phyloP scores from a whole-genome alignment of 92 coral and sea anemone genomes.

The Siderastrea siderea region DNA sequence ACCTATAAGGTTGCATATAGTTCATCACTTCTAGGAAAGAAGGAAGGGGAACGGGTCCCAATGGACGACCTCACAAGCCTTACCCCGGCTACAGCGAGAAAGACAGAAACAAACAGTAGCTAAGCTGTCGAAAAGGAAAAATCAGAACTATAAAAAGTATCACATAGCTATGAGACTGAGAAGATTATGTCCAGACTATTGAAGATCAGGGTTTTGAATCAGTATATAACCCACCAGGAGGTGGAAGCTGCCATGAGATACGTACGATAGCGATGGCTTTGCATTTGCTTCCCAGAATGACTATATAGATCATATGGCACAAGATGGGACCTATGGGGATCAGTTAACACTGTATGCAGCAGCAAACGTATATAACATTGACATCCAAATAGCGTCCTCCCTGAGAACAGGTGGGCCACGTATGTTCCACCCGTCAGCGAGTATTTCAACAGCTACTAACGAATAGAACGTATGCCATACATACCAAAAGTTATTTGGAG shows the following conservation, averaged over 20 bases:
- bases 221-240: slow-evolving; percentile 22
- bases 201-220: slow-evolving; percentile 29
- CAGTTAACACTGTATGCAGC: slow-evolving; percentile 41
- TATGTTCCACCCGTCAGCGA: slow-evolving; percentile 20
- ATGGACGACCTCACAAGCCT: slow-evolving; percentile 24
- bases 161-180: slow-evolving; percentile 7
- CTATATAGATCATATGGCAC: slow-evolving; percentile 18
- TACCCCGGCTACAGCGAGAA: slow-evolving; percentile 10
- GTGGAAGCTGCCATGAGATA: slow-evolving; percentile 44
- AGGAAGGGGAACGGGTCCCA: slow-evolving; percentile 1
- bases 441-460: slow-evolving; percentile 8
- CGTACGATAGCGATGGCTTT: slow-evolving; percentile 4
- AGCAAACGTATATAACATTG: slow-evolving; percentile 23
- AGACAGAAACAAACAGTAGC: slow-evolving; percentile 8
- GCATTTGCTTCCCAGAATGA: slow-evolving; percentile 18
- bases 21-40: slow-evolving; percentile 14
- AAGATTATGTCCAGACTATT: slow-evolving; percentile 10
- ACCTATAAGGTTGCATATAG: slow-evolving; percentile 4
- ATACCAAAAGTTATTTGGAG: not conserved
- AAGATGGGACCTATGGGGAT: slow-evolving; percentile 23
- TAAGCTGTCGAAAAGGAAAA: not conserved
- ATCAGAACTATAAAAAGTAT: not conserved
- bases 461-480: not conserved
- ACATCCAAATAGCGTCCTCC: slow-evolving; percentile 27
- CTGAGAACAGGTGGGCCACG: slow-evolving; percentile 23